Percentiles rank a stretch among this genome's conserved stretches.
phyloP scores from a whole-genome alignment of 2,797 vertebrate species.

The Bothrops alternatus region DNA sequence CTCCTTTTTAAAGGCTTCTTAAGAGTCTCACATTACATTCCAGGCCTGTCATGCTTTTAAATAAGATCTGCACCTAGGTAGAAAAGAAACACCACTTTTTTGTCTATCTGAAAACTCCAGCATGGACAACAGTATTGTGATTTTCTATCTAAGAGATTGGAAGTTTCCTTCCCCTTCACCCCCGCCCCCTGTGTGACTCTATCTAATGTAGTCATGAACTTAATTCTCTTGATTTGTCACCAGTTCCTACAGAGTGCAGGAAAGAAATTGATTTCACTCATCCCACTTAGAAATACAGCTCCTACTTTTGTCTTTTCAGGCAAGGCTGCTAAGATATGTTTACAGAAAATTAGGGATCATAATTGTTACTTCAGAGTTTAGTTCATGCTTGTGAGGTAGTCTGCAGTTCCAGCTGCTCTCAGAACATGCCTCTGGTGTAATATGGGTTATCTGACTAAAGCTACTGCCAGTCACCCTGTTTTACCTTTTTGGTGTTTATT shows the following conservation, averaged over 20 bases:
- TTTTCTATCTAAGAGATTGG: constrained; percentile 45
- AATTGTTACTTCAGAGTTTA: not conserved
- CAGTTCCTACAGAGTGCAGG: not conserved
- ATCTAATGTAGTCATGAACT: constrained; percentile 25
- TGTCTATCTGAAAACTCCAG: constrained; percentile 33
- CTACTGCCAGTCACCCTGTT: not conserved
- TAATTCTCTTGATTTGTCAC: constrained; percentile 10
- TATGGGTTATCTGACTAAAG: not conserved
- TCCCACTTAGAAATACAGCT: constrained; percentile 9
- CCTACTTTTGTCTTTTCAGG: not conserved
- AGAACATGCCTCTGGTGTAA: not conserved
- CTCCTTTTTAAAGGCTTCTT: constrained; percentile 40
- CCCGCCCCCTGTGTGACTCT: not conserved
- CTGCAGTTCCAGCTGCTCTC: not conserved
- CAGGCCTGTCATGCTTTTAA: constrained; percentile 42
- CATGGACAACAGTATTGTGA: constrained; percentile 20
- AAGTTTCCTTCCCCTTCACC: constrained; percentile 28
- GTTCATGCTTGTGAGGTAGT: not conserved
- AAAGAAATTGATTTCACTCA: not conserved
- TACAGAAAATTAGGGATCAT: not conserved
- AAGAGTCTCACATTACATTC: constrained; percentile 49
- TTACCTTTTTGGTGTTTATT: not conserved
- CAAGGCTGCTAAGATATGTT: not conserved
- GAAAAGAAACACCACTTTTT: constrained; percentile 37
- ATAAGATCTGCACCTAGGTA: constrained; percentile 44